Base-by-base conservation (phyloP, 2,888 invertebrate genomes). In the Ernsta delagoae region DNA sequence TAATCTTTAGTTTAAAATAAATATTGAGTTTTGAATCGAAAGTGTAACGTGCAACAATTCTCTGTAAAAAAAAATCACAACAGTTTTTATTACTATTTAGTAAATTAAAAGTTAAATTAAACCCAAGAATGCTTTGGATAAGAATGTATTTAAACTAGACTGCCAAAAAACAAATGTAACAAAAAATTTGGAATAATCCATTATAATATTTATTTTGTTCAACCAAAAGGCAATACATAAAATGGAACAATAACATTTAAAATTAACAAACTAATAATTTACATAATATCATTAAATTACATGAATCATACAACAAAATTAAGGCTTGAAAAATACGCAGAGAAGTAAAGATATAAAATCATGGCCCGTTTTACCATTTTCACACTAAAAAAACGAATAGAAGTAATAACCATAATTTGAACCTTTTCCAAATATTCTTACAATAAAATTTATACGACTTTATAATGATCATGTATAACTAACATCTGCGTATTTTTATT, bases 111-210 rank as follows among this genome's bases (percentile, higher is more conserved):
- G 39, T 45, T n/a, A n/a, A 45, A 45, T 4, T 45, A 45, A 45
- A 45, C 45, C 5, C n/a, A 45, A 45, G 4, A n/a, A 45, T 45
- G 5, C 4, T 45, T 45, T n/a, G 31, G 41, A 63, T 63, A 54
- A 3, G 45, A 45, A 36, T 63, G 31, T 63, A 63, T 63, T 63
- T 43, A 54, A 24, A 24, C 24, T 24, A 24, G n/a, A 39, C 54
- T 43, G 54, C 54, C 63, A 63, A 39, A 63, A 39, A 63, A 24
- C 24, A 24, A 24, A 24, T 24, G 24, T 39, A 59, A 65, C 57
- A 34, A 59, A 78, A 75, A 78, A 80, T 80, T 78, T 45, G 45
- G 77, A 79, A 79, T 74, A 75, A 84, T 83, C 78, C 79, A 79
- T 79, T 24, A 64, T 62, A 59, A 16, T 68, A 6, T 88, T 41